These are phyloP conservation scores for Agelas oroides DNA, from an alignment of 37 sponge, comb jelly and placozoan species.

Conservation along the genomic window DNA sequence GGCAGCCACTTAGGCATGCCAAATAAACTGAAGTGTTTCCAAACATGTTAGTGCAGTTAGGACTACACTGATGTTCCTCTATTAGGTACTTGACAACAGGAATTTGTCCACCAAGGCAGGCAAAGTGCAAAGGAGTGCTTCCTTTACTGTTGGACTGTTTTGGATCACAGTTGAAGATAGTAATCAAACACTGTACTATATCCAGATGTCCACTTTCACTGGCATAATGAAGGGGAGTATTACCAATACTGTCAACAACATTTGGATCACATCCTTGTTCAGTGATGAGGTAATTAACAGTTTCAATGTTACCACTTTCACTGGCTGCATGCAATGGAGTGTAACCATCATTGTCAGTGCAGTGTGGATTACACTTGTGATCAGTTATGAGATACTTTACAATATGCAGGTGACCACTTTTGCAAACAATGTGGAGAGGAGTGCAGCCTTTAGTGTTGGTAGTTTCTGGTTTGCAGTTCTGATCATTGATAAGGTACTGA, in stretches of 20 bases:
- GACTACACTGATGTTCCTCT: neutral
- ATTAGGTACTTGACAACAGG: too few relatives aligned
- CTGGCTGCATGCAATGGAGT: too few relatives aligned
- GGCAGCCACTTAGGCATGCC: neutral
- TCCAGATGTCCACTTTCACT: neutral
- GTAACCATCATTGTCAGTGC: neutral
- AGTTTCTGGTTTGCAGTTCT: too few relatives aligned
- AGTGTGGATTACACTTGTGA: neutral
- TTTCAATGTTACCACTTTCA: neutral
- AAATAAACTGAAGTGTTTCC: too few relatives aligned
- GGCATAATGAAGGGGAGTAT: neutral
- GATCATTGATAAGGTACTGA: too few relatives aligned
- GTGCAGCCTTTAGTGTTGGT: too few relatives aligned
- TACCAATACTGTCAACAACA: neutral
- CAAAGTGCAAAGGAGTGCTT: neutral
- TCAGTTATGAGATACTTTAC: too few relatives aligned
- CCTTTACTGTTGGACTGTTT: too few relatives aligned
- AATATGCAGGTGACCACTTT: too few relatives aligned
- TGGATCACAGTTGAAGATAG: neutral
- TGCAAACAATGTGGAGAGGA: too few relatives aligned
- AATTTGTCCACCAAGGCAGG: neutral
- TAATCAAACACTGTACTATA: neutral
- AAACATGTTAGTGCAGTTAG: neutral
- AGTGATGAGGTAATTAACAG: too few relatives aligned
- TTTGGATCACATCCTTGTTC: too few relatives aligned